A percentile compares a stretch with the other conserved stretches of the same genome.
These are phyloP conservation scores for Lasioglossum marginatum DNA, from an alignment of 2,888 invertebrate species.

Conservation along the genomic window DNA sequence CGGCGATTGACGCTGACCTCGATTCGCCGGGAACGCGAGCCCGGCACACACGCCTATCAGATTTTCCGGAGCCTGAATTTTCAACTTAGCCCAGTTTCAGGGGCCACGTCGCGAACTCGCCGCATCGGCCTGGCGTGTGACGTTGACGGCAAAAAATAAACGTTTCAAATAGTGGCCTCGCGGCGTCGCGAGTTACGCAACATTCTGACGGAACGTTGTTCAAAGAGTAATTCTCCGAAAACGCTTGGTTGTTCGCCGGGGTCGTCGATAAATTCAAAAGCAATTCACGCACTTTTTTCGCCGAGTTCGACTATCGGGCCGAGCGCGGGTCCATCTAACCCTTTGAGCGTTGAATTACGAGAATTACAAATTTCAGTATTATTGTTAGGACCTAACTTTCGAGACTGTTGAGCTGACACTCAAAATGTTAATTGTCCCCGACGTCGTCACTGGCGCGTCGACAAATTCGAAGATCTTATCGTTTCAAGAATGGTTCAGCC, in stretches of 20 bases:
- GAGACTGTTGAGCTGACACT: too few species aligned
- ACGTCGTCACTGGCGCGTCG: too few species aligned
- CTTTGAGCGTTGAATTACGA: too few species aligned
- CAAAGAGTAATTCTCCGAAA: not conserved
- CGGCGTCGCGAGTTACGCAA: not conserved
- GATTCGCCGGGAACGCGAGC: not conserved
- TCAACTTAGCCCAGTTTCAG: not conserved
- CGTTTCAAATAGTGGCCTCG: not conserved
- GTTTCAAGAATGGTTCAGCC: not conserved
- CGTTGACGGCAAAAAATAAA: conserved; percentile 2
- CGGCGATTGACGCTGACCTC: not conserved
- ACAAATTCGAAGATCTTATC: not conserved
- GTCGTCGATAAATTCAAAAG: not conserved
- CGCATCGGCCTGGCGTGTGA: not conserved
- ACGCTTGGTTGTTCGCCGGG: not conserved
- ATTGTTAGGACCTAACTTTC: too few species aligned
- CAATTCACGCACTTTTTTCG: not conserved
- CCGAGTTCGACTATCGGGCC: not conserved
- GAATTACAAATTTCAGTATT: too few species aligned
- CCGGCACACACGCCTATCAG: not conserved
- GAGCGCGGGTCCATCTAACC: not conserved
- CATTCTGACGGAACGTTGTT: not conserved
- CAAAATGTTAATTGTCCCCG: not conserved
- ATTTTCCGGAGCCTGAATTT: not conserved
- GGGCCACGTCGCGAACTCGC: not conserved